Evolutionary conservation across 1,140 invertebrate genomes (phyloP).

Genomic region (Pseudomyrmex cubaensis): DNA sequence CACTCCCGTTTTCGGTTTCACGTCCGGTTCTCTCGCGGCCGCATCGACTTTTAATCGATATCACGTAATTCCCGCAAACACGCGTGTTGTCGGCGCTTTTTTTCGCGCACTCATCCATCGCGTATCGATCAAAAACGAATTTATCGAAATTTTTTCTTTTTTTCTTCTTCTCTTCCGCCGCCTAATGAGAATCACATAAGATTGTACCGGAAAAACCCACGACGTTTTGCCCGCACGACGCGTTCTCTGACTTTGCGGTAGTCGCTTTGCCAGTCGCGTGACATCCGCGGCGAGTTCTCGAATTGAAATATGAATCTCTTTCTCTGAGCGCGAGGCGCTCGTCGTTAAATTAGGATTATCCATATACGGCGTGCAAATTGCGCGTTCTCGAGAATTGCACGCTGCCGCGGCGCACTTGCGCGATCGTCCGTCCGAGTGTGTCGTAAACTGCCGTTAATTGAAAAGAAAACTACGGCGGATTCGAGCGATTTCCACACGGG

Average conservation of each 20-base stretch:
- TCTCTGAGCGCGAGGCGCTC: not conserved
- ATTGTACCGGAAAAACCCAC: too few relatives aligned
- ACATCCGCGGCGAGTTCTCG: not conserved
- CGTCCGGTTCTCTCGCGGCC: not conserved
- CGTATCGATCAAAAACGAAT: too few relatives aligned
- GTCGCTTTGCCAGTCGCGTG: too few relatives aligned
- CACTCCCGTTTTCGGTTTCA: slow-evolving; percentile 38
- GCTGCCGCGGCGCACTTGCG: not conserved
- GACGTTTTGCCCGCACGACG: too few relatives aligned
- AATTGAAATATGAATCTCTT: slow-evolving; percentile 5
- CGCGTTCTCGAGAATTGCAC: slow-evolving; percentile 37
- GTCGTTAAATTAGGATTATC: slow-evolving; percentile 47
- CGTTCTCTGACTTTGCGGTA: not conserved
- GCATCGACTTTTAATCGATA: slow-evolving; percentile 18
- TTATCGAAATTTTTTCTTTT: too few relatives aligned
- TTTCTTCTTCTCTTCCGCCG: too few relatives aligned
- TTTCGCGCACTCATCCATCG: too few relatives aligned
- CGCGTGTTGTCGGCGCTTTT: not conserved
- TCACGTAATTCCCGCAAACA: slow-evolving; percentile 26
- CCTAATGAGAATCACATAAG: too few relatives aligned
- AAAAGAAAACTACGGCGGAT: slow-evolving; percentile 32
- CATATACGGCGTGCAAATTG: slow-evolving; percentile 17
- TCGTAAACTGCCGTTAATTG: slow-evolving; percentile 55
- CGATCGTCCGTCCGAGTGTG: slow-evolving; percentile 28
- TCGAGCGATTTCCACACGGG: slow-evolving; percentile 22